Evolutionary conservation across 2,888 invertebrate genomes (phyloP), one percentile per base, ranked within the genome.

Genomic region (Caenorhabditis becei): DNA sequence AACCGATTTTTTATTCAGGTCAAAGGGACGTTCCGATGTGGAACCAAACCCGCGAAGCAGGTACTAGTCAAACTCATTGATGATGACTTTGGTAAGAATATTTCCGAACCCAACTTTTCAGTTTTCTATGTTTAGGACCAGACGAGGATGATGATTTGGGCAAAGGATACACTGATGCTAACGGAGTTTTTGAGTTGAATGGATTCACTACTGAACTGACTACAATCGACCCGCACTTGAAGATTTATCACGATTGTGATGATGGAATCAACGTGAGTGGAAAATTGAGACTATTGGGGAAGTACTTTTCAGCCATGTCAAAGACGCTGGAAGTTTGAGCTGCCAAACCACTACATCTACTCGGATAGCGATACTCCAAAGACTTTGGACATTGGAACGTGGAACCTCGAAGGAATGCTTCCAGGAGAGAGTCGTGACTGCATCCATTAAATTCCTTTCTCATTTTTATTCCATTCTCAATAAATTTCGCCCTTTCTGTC

Each of bases 311-410:
- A 89, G 89, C 91, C 90, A 3, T 91, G 91, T 67, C 90, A 91
- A 66, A 86, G 91, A 26, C 84, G 90, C 8, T 91, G 91, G 91
- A 90, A 89, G 78, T 91, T 91, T 58, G 90, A 90, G 67, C 56
- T 91, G 62, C 91, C 91, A n/a, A 90, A 89, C 72, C 80, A 86
- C 26, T 91, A 91, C 83, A 90, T 91, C 66, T 69, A 78, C 53
- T 56, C 61, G 2, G 49, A 69, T 14, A 14, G 41, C 0, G 67
- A 77, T 2, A 23, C 67, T 7, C 35, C 65, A 18, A 83, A 83
- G 32, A 66, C 80, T 20, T 62, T 91, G 54, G 88, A 91, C 79
- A 91, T 91, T 65, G 91, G 91, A 47, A 85, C 83, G 0, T 91
- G 90, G 91, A 91, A 91, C 62, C 77, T 91, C 24, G 91, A 91